A percentile compares a stretch with the other conserved stretches of the same genome.
phyloP scores from a whole-genome alignment of 2,797 vertebrate species.

The Eleutherodactylus coqui region DNA sequence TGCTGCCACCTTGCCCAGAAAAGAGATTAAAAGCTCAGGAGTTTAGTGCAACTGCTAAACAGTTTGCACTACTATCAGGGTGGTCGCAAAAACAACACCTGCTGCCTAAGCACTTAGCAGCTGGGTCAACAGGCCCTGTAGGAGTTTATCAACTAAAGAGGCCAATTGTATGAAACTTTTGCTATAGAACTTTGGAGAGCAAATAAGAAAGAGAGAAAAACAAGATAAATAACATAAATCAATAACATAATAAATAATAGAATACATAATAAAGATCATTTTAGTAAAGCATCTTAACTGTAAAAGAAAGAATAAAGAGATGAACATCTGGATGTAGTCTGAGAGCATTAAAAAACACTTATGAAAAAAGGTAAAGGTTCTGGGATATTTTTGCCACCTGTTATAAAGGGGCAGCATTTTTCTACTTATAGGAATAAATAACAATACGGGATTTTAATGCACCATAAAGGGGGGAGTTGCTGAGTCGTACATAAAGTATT shows the following conservation, averaged over 20 bases:
- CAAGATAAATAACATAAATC: not conserved
- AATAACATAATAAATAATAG: too few species aligned
- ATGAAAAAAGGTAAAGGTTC: not conserved
- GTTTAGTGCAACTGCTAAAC: slow-evolving; percentile 97
- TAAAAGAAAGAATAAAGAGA: not conserved
- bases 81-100: slow-evolving; percentile 99
- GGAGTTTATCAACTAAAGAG: slow-evolving; percentile 97
- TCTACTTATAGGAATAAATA: not conserved
- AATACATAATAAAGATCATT: not conserved
- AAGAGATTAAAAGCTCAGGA: slow-evolving; percentile 84
- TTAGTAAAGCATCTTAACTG: not conserved
- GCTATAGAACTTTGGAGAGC: slow-evolving; percentile 79
- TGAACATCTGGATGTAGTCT: slow-evolving; percentile 77
- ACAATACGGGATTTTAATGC: slow-evolving; percentile 15
- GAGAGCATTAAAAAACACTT: slow-evolving; percentile 11
- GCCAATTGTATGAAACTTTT: slow-evolving; percentile 83
- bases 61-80: slow-evolving; percentile 98
- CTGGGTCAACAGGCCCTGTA: slow-evolving; percentile 99
- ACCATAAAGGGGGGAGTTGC: not conserved
- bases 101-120: slow-evolving; percentile 95
- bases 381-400: slow-evolving; percentile 8
- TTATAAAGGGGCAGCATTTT: not conserved
- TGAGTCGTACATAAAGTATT: slow-evolving; percentile 14
- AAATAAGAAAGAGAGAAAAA: slow-evolving; percentile 60
- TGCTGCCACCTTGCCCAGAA: slow-evolving; percentile 44